phyloP scores from a whole-genome alignment of 2,888 invertebrate genomes.

The Scotopteryx bipunctaria region DNA sequence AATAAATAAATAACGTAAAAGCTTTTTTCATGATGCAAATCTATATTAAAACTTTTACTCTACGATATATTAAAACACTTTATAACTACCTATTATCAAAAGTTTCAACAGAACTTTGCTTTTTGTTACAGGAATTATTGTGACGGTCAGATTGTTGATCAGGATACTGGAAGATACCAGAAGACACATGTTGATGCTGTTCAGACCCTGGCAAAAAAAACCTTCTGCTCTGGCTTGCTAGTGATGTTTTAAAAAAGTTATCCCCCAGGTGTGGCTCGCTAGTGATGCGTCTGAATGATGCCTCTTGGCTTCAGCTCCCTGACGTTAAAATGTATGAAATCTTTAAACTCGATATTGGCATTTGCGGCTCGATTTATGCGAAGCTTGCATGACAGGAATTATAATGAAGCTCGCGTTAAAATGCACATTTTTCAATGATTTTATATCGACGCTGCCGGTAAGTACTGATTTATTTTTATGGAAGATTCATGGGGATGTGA shows the following conservation, averaged over 20 bases:
- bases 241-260: not conserved
- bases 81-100: no score
- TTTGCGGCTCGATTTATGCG: conserved; percentile 41
- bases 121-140: no score
- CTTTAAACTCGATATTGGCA: conserved; percentile 42
- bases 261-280: not conserved
- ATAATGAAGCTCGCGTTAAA: conserved; percentile 44
- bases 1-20: no score
- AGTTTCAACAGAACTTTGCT: no score
- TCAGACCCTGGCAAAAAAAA: no score
- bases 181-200: no score
- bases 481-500: conserved; percentile 11
- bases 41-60: no score
- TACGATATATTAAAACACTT: no score
- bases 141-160: no score
- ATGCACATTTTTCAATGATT: conserved; percentile 46
- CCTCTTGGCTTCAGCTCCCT: conserved; percentile 13
- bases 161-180: no score
- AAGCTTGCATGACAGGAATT: conserved; percentile 42
- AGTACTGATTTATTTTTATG: conserved; percentile 15
- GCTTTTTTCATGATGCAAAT: no score
- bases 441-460: conserved; percentile 33
- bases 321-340: conserved; percentile 40
- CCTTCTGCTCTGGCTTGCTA: not conserved
- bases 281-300: conserved; percentile 1